These are phyloP conservation scores for Myiagra hebetior DNA, from an alignment of 2,113 vertebrate species.

Conservation along the genomic window DNA sequence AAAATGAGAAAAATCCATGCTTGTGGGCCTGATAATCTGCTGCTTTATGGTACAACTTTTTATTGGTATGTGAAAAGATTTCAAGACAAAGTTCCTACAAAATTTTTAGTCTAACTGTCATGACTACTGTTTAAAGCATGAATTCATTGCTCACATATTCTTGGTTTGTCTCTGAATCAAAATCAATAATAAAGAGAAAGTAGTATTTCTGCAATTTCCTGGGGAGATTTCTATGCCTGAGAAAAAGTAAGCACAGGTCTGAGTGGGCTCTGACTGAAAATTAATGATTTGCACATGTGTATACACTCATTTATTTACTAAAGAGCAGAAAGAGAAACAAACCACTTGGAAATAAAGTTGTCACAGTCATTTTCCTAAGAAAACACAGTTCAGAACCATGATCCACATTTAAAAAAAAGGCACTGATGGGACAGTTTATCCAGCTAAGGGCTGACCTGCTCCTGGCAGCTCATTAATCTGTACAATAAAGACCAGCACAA, in stretches of 20 bases:
- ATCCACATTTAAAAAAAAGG: neutral
- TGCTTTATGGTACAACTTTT: neutral
- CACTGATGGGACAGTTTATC: neutral
- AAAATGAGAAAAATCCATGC: neutral
- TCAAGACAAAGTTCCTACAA: neutral
- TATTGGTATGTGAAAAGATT: neutral
- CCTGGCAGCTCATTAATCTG: neutral
- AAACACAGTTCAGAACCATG: neutral
- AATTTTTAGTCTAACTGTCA: neutral
- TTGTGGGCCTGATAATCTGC: neutral
- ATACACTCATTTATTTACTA: neutral
- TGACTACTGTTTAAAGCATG: neutral
- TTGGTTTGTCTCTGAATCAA: neutral
- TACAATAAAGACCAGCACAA: neutral
- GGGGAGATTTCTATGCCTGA: neutral
- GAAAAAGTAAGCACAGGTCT: neutral
- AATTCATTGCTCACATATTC: neutral
- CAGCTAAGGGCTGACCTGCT: neutral
- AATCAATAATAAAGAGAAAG: neutral
- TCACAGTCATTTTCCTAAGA: neutral
- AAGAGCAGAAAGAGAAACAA: neutral
- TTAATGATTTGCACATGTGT: accelerated
- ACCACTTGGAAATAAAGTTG: neutral
- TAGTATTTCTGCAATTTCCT: neutral
- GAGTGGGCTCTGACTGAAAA: neutral